Evolutionary conservation across 2,797 vertebrate species (phyloP), one percentile per base, ranked within the genome.

Genomic region (Gorsachius magnificus): DNA sequence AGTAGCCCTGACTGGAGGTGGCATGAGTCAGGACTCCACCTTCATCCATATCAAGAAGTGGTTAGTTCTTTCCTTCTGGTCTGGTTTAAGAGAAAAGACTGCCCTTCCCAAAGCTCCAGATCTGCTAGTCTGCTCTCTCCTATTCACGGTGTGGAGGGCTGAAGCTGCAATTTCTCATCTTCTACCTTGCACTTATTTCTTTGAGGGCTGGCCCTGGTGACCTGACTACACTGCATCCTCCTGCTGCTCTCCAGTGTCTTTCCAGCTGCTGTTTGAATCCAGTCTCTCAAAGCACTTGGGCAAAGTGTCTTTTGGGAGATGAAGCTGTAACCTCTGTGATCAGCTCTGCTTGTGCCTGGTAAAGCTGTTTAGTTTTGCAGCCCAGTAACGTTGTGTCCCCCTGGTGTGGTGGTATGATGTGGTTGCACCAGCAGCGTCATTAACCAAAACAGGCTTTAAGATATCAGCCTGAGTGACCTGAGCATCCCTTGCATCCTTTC

Each of bases 341-440:
- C 43, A 56, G 5, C 11, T 78, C 35, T 66, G 43, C 22, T 82
- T n/a, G 13, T 11, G 18, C n/a, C 38, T 64, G 41, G 5, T 68
- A 64, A 83, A 71, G 16, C 18, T 35, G 28, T 63, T 45, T 2
- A 31, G 3, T 58, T 87, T 66, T 75, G 22, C 38, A 63, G 29
- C 10, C 45, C 0, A 0, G 10, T 9, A 48, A 3, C 10, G 46
- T 29, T 41, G 31, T 26, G 31, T 61, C 25, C 56, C 16, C 1
- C 20, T 21, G 11, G 3, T 14, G 13, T 41, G 35, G 18, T 16
- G 35, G 8, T 10, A 8, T 7, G 31, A 11, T 63, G 21, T 43
- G 15, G 29, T 11, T 45, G 43, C 15, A 64, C n/a, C n/a, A 66
- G 41, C n/a, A 41, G 8, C 5, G 68, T 22, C 11, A 6, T 24